Base-by-base conservation (phyloP, 1,140 invertebrate genomes). In the Eupristina koningsbergeri region DNA sequence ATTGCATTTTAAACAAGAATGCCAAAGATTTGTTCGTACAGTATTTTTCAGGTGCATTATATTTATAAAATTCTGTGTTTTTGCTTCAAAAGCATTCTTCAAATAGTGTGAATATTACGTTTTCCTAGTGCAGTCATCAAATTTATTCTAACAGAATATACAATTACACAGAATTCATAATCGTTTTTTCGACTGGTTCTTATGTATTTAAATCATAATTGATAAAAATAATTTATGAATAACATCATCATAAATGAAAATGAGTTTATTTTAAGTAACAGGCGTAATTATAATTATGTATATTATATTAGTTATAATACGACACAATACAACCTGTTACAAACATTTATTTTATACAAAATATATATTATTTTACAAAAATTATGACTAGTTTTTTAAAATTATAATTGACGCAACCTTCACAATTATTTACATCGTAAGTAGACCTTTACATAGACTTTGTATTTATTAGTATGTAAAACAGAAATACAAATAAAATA, bases 11-110 rank as follows among this genome's bases (percentile, higher is more conserved):
- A 64, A 64, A 64, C 76, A 29, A 3, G 6, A 47, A 63, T n/a
- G 45, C 45, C 15, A 22, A 22, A 80, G 17, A 22, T 36, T 3
- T 11, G 73, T 22, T 26, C n/a, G 73, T 76, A 58, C 8, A 13
- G 80, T 76, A 82, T 82, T 82, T 47, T 19, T 29, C 80, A 82
- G 73, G 80, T 73, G 80, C 69, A 39, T 15, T 13, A n/a, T 36
- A 31, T 61, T 26, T 19, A 34, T 63, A 47, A 73, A 81, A n/a
- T n/a, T 22, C 3, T 61, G 50, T 61, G 26, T 31, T 47, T 17
- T 29, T 80, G 39, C 17, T 13, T 6, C 19, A n/a, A 26, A n/a
- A 50, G 13, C 31, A 39, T n/a, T 31, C 6, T 34, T n/a, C 11
- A 17, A 50, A 58, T 34, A 19, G 34, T 39, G 39, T 81, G 45